Evolutionary conservation across 2,113 vertebrate genomes (phyloP), one percentile per base, ranked within the genome.

Genomic region (Phalacrocorax brasilianus): DNA sequence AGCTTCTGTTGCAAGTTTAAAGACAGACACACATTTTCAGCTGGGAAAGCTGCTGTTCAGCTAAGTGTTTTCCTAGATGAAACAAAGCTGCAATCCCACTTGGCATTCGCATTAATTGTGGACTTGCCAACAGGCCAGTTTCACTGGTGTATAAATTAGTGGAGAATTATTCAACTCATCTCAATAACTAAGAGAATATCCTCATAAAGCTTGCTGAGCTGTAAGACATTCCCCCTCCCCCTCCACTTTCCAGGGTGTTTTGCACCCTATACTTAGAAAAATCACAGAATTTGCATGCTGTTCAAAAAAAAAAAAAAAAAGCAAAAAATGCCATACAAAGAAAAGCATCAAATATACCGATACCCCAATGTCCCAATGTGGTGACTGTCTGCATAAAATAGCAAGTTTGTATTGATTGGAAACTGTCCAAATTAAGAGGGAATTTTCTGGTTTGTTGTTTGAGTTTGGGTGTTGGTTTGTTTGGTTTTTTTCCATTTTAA

Each of bases 61-160:
- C 89, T 93, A 98, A 98, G 97, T 97, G 91, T 98, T 98, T 97
- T 97, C 97, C 91, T 97, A 98, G 97, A 97, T 98, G 98, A 98
- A 98, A 98, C 98, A 98, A 98, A 98, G 98, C 98, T 98, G 98
- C 98, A 97, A 97, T 97, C 97, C 96, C 96, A 97, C 97, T 98
- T 98, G 98, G 98, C 98, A 97, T 96, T 97, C 98, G 55, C 98
- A 98, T 98, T 98, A 97, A 98, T 98, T 98, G 98, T 97, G 97
- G 96, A 97, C 97, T 98, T 98, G 98, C 98, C 98, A 98, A 98
- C 95, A 88, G 96, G 95, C 97, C 95, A 90, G 97, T 98, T 98
- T 98, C 97, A 95, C 56, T 97, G 97, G 97, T 97, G 95, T 98
- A 97, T 97, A 98, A 98, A 98, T 98, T 98, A 98, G 96, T 95